phyloP scores from a whole-genome alignment of 2,797 vertebrate genomes.

The Sebastes hopkinsi region DNA sequence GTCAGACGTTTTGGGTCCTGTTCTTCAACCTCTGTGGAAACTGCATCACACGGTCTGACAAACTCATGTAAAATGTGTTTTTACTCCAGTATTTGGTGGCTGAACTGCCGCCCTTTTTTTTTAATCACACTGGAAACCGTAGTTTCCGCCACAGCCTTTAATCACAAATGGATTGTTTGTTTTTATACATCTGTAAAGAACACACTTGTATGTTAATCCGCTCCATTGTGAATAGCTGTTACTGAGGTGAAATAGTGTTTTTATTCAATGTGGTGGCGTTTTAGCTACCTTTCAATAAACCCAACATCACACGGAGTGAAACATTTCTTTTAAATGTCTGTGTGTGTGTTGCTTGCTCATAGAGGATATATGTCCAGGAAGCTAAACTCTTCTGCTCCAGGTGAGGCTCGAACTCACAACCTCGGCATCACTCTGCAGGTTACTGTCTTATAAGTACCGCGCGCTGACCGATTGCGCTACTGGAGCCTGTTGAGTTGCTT shows the following conservation, averaged over 20 bases:
- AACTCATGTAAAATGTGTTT: conserved; percentile 2
- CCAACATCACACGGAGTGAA: background rate
- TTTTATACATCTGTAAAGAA: conserved; percentile 71
- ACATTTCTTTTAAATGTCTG: background rate
- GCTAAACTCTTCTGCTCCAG: background rate
- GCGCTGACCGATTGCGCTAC: background rate
- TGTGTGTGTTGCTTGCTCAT: background rate
- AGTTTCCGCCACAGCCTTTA: conserved; percentile 33
- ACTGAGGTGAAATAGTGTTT: conserved; percentile 69
- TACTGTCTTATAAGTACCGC: background rate
- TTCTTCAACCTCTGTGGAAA: background rate
- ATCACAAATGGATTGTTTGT: conserved; percentile 3
- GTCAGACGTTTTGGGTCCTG: background rate
- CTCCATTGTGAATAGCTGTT: conserved; percentile 72
- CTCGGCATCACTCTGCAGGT: background rate
- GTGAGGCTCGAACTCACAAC: conserved; percentile 17
- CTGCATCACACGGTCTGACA: background rate
- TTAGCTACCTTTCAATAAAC: conserved; percentile 86
- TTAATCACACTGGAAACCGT: conserved; percentile 1
- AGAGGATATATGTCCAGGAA: fast-evolving
- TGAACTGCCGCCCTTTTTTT: no score
- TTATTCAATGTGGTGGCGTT: conserved; percentile 87
- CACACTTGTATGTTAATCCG: conserved; percentile 75
- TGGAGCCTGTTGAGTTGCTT: background rate
- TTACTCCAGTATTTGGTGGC: conserved; percentile 12